Conservation (phyloP, 2,888 invertebrate genomes). For the Drosophila antonietae region DNA sequence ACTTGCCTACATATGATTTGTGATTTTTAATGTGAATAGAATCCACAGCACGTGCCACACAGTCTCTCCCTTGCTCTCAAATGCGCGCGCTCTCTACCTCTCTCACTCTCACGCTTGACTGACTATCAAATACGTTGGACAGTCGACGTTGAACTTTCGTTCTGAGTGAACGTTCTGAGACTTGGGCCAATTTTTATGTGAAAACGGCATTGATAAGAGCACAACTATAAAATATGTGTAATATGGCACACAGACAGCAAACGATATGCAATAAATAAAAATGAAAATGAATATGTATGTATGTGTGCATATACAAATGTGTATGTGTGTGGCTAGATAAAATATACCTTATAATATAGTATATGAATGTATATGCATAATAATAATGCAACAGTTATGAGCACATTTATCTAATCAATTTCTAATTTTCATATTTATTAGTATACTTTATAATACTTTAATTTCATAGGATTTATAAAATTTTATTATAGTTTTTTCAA, state of each 20-base stretch:
- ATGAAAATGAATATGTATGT: too few relatives aligned
- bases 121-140: neutral
- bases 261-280: neutral
- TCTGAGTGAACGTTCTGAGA: neutral
- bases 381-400: too few relatives aligned
- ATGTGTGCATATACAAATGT: neutral
- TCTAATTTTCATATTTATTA: too few relatives aligned
- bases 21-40: neutral
- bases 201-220: neutral
- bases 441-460: too few relatives aligned
- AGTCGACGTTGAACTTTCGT: constrained; percentile 4
- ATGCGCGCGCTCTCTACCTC: neutral
- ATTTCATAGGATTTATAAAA: too few relatives aligned
- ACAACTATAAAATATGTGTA: neutral
- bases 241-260: neutral
- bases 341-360: neutral
- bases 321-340: neutral
- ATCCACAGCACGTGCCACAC: constrained; percentile 2
- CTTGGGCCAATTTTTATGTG: neutral
- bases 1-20: neutral
- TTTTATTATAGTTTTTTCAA: too few relatives aligned
- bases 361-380: too few relatives aligned
- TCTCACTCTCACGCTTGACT: neutral
- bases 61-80: neutral
- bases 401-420: too few relatives aligned